phyloP scores from a whole-genome alignment of 2,888 invertebrate species.

The Ophioninae sp. region DNA sequence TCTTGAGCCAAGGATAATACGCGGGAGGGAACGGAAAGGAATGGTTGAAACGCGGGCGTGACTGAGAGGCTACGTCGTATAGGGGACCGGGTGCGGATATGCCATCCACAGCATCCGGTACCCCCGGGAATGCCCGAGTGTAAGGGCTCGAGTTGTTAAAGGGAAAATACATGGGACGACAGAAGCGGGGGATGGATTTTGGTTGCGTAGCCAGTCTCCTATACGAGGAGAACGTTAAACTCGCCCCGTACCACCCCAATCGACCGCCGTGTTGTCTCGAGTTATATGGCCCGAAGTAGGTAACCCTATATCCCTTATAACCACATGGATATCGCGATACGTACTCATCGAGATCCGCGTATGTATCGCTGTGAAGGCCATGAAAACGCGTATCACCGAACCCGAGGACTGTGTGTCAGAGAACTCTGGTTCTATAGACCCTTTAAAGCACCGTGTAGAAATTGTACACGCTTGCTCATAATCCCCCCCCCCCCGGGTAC shows the following conservation, averaged over 20 bases:
- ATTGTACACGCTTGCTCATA: no score
- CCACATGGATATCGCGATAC: background rate
- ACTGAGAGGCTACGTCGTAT: slow-evolving; percentile 34
- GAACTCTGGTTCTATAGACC: no score
- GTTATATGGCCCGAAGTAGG: slow-evolving; percentile 3
- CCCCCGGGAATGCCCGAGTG: slow-evolving; percentile 68
- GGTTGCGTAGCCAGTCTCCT: slow-evolving; percentile 67
- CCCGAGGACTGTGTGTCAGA: background rate
- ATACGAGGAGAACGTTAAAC: slow-evolving; percentile 70
- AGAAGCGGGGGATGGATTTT: slow-evolving; percentile 69
- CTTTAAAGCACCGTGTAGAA: no score
- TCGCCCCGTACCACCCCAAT: background rate
- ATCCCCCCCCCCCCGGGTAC: no score
- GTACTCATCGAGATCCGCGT: slow-evolving; percentile 13
- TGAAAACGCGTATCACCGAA: background rate
- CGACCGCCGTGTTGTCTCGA: slow-evolving; percentile 7
- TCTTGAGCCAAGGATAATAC: slow-evolving; percentile 55
- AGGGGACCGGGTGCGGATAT: slow-evolving; percentile 62
- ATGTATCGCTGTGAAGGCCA: background rate
- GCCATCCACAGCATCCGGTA: slow-evolving; percentile 70
- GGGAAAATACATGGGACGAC: slow-evolving; percentile 63
- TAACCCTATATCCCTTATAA: slow-evolving; percentile 3
- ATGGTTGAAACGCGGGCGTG: slow-evolving; percentile 41
- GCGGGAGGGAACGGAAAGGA: slow-evolving; percentile 20
- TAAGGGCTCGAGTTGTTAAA: slow-evolving; percentile 60